Conservation (phyloP, 2,888 invertebrate genomes). For the Pseudolycoriella hygida region DNA sequence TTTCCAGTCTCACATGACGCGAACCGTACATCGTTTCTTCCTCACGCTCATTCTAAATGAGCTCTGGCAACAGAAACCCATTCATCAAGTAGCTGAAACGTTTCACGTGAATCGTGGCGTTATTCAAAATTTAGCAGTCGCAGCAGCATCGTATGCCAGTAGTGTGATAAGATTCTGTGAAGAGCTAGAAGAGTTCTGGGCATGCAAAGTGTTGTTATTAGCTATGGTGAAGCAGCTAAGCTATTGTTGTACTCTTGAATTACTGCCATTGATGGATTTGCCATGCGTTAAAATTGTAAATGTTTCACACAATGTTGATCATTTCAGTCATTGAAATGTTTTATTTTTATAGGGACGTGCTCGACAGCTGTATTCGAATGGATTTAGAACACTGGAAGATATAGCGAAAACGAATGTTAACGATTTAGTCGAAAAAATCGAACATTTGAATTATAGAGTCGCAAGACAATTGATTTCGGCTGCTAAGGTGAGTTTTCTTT, state of each 20-base stretch:
- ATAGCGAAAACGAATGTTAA: slow-evolving; percentile 54
- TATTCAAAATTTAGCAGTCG: slow-evolving; percentile 56
- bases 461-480: slow-evolving; percentile 72
- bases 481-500: slow-evolving; percentile 40
- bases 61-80: slow-evolving; percentile 47
- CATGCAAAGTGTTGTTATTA: slow-evolving; percentile 55
- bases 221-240: slow-evolving; percentile 57
- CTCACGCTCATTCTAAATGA: slow-evolving; percentile 71
- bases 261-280: slow-evolving; percentile 69
- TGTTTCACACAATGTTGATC: too few species aligned
- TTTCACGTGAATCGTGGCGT: slow-evolving; percentile 58
- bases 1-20: slow-evolving; percentile 36
- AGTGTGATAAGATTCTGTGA: slow-evolving; percentile 66
- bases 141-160: slow-evolving; percentile 53
- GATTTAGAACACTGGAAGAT: slow-evolving; percentile 57
- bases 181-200: slow-evolving; percentile 66
- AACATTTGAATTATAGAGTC: slow-evolving; percentile 51
- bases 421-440: slow-evolving; percentile 41
- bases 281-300: slow-evolving; percentile 72
- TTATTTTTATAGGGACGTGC: slow-evolving; percentile 51
- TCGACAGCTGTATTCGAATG: slow-evolving; percentile 63
- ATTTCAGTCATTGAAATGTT: background rate
- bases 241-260: slow-evolving; percentile 63
- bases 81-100: slow-evolving; percentile 51
- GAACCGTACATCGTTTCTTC: slow-evolving; percentile 62